Conservation (phyloP, 2,888 invertebrate species). For the Micoletzkya japonica region DNA sequence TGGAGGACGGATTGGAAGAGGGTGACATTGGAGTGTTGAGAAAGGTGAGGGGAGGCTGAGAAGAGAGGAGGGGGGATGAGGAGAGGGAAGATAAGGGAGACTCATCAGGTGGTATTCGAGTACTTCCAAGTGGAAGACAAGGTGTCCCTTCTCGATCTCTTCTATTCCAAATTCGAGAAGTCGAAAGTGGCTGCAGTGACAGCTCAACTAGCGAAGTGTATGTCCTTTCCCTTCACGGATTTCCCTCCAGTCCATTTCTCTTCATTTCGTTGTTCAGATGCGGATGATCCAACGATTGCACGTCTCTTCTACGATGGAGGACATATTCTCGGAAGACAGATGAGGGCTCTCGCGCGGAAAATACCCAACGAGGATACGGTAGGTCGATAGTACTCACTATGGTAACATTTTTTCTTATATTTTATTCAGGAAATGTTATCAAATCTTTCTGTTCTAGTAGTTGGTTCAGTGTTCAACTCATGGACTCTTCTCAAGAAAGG, state of each 20-base stretch:
- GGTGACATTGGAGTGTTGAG: slow-evolving; percentile 70
- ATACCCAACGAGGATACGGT: slow-evolving; percentile 12
- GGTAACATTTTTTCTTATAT: background rate
- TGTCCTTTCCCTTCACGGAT: slow-evolving; percentile 6
- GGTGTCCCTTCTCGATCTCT: slow-evolving; percentile 43
- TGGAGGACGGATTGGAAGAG: slow-evolving; percentile 79
- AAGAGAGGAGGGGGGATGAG: background rate
- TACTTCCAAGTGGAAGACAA: slow-evolving; percentile 48
- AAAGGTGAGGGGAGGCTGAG: background rate
- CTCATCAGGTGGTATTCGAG: slow-evolving; percentile 32
- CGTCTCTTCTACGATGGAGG: slow-evolving; percentile 78
- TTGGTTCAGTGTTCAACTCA: slow-evolving; percentile 54
- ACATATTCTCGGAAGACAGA: slow-evolving; percentile 72
- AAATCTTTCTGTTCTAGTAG: slow-evolving; percentile 40
- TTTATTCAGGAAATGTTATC: slow-evolving; percentile 38
- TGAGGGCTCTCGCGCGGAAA: slow-evolving; percentile 21
- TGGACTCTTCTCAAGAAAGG: slow-evolving; percentile 42
- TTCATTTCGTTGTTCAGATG: slow-evolving; percentile 68
- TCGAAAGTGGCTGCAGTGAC: slow-evolving; percentile 49
- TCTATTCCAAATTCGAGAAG: slow-evolving; percentile 54
- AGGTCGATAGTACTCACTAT: background rate
- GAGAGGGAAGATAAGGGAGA: background rate
- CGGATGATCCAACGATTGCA: slow-evolving; percentile 76
- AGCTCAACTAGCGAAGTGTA: slow-evolving; percentile 42
- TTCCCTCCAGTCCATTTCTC: background rate